Percentiles rank a stretch among this genome's conserved stretches.
phyloP scores from a whole-genome alignment of 1,140 invertebrate species.

The Ooceraea biroi region DNA sequence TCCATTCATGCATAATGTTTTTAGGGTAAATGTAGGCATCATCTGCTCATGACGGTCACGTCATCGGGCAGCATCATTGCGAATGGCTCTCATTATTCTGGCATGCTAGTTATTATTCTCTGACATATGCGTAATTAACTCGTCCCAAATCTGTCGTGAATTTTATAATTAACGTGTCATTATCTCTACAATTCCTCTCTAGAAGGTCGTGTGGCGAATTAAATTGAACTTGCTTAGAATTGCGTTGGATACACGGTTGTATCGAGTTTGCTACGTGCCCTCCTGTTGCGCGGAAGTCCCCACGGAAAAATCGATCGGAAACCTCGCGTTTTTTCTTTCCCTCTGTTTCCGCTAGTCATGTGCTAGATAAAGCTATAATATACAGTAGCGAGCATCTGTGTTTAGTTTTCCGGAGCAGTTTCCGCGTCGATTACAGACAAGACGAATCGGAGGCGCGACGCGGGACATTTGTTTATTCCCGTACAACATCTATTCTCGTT shows the following conservation, averaged over 20 bases:
- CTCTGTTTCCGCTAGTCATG: too few species aligned
- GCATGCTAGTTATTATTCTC: slow-evolving; percentile 33
- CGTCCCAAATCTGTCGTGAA: background rate
- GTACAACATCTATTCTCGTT: slow-evolving; percentile 49
- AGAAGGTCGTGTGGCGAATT: slow-evolving; percentile 30
- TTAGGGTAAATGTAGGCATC: background rate
- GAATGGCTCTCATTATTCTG: slow-evolving; percentile 22
- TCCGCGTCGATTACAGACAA: slow-evolving; percentile 50
- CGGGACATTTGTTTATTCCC: slow-evolving; percentile 54
- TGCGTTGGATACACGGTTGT: background rate
- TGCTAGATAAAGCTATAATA: slow-evolving; percentile 36
- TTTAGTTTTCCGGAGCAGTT: slow-evolving; percentile 47
- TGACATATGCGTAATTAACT: slow-evolving; percentile 37
- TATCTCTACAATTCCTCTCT: slow-evolving; percentile 4
- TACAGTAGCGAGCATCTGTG: slow-evolving; percentile 32
- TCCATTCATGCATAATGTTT: slow-evolving; percentile 28
- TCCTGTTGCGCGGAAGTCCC: background rate
- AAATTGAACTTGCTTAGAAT: slow-evolving; percentile 13
- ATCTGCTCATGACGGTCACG: slow-evolving; percentile 16
- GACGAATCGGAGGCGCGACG: slow-evolving; percentile 55
- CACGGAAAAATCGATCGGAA: slow-evolving; percentile 20
- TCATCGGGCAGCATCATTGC: background rate
- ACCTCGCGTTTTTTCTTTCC: background rate
- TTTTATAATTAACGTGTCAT: slow-evolving; percentile 49
- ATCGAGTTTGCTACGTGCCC: background rate